phyloP scores from a whole-genome alignment of 2,888 invertebrate genomes.

The Erebia palarica region DNA sequence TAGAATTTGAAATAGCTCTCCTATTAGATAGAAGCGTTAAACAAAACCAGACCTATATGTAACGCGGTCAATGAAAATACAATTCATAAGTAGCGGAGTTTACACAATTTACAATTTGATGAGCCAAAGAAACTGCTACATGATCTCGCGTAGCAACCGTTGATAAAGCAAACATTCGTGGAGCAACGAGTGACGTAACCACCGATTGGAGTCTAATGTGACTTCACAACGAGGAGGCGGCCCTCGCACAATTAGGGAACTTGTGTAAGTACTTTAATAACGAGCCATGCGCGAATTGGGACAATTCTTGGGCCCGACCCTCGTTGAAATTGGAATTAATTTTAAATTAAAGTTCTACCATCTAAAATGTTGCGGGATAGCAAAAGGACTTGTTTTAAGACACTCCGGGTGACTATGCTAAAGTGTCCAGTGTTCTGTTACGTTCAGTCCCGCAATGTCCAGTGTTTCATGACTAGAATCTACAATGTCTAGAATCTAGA shows the following conservation, averaged over 20 bases:
- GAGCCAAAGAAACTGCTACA: slow-evolving; percentile 23
- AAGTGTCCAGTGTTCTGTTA: neutral
- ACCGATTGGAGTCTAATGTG: slow-evolving; percentile 38
- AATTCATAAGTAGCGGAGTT: slow-evolving; percentile 19
- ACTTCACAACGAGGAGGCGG: slow-evolving; percentile 44
- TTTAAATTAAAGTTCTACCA: slow-evolving; percentile 20
- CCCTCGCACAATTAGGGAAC: slow-evolving; percentile 46
- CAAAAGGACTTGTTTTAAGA: neutral
- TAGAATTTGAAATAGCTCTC: neutral
- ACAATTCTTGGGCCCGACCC: slow-evolving; percentile 5
- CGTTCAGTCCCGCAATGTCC: too few species aligned
- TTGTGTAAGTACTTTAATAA: slow-evolving; percentile 40
- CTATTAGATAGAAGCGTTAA: neutral
- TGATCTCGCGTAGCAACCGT: slow-evolving; percentile 33
- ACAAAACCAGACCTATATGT: neutral
- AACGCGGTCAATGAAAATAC: neutral
- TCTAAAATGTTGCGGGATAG: neutral
- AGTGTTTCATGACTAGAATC: too few species aligned
- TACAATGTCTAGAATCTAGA: too few species aligned
- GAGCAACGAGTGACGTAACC: slow-evolving; percentile 44
- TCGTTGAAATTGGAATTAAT: slow-evolving; percentile 26
- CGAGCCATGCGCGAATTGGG: slow-evolving; percentile 6
- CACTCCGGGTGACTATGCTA: neutral
- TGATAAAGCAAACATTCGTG: slow-evolving; percentile 36
- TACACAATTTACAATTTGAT: slow-evolving; percentile 22